Base-by-base conservation (phyloP, 2,113 vertebrate species). In the Asarcornis scutulata region DNA sequence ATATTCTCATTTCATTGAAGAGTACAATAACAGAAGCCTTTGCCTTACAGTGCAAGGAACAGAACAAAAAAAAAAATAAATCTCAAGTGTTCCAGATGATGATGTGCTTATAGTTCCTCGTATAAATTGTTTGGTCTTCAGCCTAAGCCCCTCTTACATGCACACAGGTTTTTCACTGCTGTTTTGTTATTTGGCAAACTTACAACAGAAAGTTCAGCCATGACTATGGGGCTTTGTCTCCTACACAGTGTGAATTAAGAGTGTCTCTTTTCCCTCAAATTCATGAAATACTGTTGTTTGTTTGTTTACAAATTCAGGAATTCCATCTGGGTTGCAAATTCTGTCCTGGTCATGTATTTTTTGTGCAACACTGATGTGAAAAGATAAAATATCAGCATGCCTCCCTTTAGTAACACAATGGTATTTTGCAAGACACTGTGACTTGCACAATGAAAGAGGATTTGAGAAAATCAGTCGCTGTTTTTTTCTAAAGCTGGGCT, bases 11-110 rank as follows among this genome's bases (percentile, higher is more conserved):
- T 87, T 82, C n/a, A 63, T 12, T 68, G 36, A 11, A 93, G 32
- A 89, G 42, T 66, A 50, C 79, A 92, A 89, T 34, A 89, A 85
- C 17, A 92, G 80, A 93, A 86, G 27, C 53, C 25, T 84, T 91
- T 52, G 36, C 46, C 44, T 83, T 73, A 38, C 50, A 83, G 31
- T 32, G 9, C 16, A 88, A 84, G 27, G 17, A 83, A 79, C 14
- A 83, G n/a, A 75, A 91, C 50, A 95, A 34, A 18, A 76, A 58
- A 46, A 48, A 48, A 95, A 38, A 21, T 69, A 95, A 38, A 21
- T 69, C 25, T 74, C 58, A 22, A 80, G 32, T 36, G n/a, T 85
- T 94, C 38, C 76, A 82, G 56, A 75, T 0, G 6, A 75, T 76
- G 31, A 83, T 63, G 50, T 52, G 25, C 72, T 88, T 79, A 53